Base-by-base conservation (phyloP, 1,140 invertebrate species). In the Drosophila seguyi region DNA sequence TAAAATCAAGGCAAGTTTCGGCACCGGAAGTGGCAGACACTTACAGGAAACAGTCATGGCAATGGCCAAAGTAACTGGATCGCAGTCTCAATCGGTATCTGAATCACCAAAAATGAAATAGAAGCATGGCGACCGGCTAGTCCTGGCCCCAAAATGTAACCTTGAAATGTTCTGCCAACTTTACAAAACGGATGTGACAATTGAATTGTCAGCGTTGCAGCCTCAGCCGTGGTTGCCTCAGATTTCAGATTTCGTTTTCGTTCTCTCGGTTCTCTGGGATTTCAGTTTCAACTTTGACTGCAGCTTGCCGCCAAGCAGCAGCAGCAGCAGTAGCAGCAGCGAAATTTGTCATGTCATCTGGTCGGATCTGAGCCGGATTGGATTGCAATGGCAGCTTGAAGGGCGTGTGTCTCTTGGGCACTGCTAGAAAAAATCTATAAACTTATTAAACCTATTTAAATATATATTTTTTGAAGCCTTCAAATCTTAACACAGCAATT, bases 161-260 rank as follows among this genome's bases (percentile, higher is more conserved):
- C 74, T 77, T 77, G 74, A 77, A 77, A 77, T 66, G 61, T 65
- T 67, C 61, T 67, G 71, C 74, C 74, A 77, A 77, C 74, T 77
- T 75, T 67, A 77, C 67, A 77, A 77, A 75, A 59, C 71, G 71
- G 62, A 75, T 75, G 74, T 77, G 74, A 75, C 74, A 77, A 77
- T 77, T 77, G 55, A 77, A 75, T 75, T 75, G 72, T 67, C 71
- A 74, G 68, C 56, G 44, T 41, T 25, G 52, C 52, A 55, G 31
- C 16, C 13, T 16, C 10, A 25, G 25, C 25, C 14, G 20, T 55
- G 14, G 31, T 38, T 52, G 39, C 53, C 56, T 59, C 27, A 22
- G 38, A 55, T 41, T 62, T 59, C 53, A 41, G 29, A 45, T 38
- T 48, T 63, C 44, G n/a, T 20, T 62, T 38, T 38, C 31, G 58